A percentile compares a stretch with the other conserved stretches of the same genome.
Evolutionary conservation across 2,797 vertebrate genomes (phyloP).

Genomic region (Buceros bicornis): DNA sequence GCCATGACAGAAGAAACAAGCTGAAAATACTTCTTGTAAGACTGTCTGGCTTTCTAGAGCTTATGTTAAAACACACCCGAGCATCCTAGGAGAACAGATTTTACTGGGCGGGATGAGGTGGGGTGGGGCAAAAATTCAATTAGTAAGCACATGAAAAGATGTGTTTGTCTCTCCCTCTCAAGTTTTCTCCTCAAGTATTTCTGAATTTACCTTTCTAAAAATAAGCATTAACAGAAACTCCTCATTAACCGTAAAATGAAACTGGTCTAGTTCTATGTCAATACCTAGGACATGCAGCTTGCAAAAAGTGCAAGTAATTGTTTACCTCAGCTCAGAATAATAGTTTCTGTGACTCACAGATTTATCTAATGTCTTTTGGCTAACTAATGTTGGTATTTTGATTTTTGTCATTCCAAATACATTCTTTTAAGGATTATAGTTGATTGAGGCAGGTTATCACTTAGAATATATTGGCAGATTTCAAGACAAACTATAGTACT

Average conservation of each 20-base stretch:
- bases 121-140: neutral
- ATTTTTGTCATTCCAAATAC: neutral
- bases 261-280: neutral
- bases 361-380: neutral
- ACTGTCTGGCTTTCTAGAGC: neutral
- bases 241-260: neutral
- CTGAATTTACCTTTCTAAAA: neutral
- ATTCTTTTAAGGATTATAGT: neutral
- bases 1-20: neutral
- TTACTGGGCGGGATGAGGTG: neutral
- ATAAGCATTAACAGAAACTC: neutral
- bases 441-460: neutral
- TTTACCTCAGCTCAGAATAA: neutral
- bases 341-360: neutral
- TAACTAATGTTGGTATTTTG: neutral
- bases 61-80: neutral
- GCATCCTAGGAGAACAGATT: neutral
- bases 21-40: neutral
- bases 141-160: neutral
- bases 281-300: neutral
- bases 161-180: rapidly evolving
- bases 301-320: neutral
- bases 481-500: neutral
- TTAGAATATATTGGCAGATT: neutral
- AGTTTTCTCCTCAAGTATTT: neutral